Percentiles rank a stretch among this genome's conserved stretches.
Evolutionary conservation across 2,888 invertebrate species (phyloP).

Genomic region (Pollenia amentaria): DNA sequence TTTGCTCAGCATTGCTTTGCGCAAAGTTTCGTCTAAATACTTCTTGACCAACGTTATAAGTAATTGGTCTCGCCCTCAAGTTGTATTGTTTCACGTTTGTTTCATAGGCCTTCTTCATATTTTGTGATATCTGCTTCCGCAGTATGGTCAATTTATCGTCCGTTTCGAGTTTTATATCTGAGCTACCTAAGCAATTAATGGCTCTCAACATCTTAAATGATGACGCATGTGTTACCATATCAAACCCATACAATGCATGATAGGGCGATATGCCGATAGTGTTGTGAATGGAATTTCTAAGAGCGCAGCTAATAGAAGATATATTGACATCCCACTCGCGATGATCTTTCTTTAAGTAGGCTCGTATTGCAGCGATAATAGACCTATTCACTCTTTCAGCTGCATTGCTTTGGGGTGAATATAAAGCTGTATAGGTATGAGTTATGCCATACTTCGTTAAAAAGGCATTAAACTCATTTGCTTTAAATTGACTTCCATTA

Average conservation of each 20-base stretch:
- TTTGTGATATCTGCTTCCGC: not conserved
- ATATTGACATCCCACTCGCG: no score
- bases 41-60: constrained; percentile 1
- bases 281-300: not conserved
- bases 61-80: constrained; percentile 11
- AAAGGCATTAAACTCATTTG: no score
- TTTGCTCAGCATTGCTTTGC: no score
- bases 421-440: no score
- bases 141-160: not conserved
- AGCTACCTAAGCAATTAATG: not conserved
- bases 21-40: no score
- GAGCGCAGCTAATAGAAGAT: constrained; percentile 2
- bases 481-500: no score
- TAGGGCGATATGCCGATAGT: constrained; percentile 11
- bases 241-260: constrained; percentile 18
- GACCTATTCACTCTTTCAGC: no score
- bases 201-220: not conserved
- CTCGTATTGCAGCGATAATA: no score
- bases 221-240: constrained; percentile 4
- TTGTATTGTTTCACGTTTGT: not conserved
- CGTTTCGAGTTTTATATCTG: not conserved
- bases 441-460: no score
- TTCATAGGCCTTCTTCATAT: constrained; percentile 12
- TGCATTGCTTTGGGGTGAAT: no score
- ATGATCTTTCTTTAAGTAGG: no score